These are phyloP conservation scores for Varanus salvator DNA, from an alignment of 2,113 vertebrate species.

Conservation along the genomic window DNA sequence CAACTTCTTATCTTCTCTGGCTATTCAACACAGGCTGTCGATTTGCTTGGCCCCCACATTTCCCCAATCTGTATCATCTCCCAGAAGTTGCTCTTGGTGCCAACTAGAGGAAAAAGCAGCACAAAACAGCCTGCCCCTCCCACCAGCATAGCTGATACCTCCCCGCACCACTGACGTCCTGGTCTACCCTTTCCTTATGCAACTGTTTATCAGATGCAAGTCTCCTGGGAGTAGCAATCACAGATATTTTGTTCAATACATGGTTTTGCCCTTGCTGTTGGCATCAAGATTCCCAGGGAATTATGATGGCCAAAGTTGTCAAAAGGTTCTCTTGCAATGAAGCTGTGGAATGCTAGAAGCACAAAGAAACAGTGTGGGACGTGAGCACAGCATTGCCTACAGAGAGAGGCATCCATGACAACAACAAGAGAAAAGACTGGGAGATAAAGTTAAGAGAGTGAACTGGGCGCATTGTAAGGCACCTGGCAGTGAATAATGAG, in stretches of 20 bases:
- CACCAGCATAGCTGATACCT: not conserved
- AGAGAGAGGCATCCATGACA: conserved; percentile 18
- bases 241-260: not conserved
- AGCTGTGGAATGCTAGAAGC: not conserved
- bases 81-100: not conserved
- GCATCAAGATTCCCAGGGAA: not conserved
- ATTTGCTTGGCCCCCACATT: not conserved
- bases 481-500: not conserved
- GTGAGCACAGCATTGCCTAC: not conserved
- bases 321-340: conserved; percentile 3
- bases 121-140: not conserved
- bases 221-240: not conserved
- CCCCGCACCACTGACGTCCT: not conserved
- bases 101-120: not conserved
- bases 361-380: not conserved
- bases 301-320: not conserved
- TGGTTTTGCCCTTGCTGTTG: not conserved
- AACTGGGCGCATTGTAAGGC: not conserved
- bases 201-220: not conserved
- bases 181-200: not conserved
- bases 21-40: not conserved
- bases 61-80: not conserved
- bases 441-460: not conserved
- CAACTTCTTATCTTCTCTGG: not conserved
- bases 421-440: not conserved